Conservation (phyloP, 2,888 invertebrate genomes). For the Metallyticus violacea region DNA sequence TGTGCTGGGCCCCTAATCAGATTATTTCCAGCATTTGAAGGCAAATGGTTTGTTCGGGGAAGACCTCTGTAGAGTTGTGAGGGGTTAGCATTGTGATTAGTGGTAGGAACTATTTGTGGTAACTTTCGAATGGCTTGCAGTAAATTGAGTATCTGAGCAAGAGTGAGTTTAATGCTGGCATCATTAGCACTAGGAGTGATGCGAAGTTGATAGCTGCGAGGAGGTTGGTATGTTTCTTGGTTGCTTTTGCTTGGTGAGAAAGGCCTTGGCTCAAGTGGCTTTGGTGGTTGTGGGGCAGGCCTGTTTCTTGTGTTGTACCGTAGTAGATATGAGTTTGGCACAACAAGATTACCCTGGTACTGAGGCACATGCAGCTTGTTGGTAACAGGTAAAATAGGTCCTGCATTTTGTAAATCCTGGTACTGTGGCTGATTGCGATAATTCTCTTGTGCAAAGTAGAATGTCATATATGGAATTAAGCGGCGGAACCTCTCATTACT, state of each 20-base stretch:
- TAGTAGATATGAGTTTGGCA: background rate
- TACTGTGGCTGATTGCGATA: slow-evolving; percentile 10
- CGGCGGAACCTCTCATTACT: slow-evolving; percentile 65
- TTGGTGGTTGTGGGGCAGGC: background rate
- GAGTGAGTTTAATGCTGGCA: slow-evolving; percentile 47
- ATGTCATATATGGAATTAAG: slow-evolving; percentile 79
- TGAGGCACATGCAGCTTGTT: slow-evolving; percentile 4
- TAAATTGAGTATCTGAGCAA: slow-evolving; percentile 70
- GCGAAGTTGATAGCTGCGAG: slow-evolving; percentile 4
- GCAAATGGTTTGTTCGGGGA: slow-evolving; percentile 71
- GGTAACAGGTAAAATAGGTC: background rate
- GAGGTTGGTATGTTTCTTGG: background rate
- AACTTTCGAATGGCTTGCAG: slow-evolving; percentile 54
- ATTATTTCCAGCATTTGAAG: slow-evolving; percentile 48
- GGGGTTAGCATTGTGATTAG: background rate
- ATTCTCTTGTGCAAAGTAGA: slow-evolving; percentile 56
- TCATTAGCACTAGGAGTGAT: background rate
- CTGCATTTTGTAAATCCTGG: slow-evolving; percentile 9
- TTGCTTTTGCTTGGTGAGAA: background rate
- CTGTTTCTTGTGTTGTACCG: background rate
- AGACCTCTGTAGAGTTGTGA: slow-evolving; percentile 56
- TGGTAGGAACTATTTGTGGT: background rate
- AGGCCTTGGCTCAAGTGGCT: background rate
- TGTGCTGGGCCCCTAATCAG: background rate
- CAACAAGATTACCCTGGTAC: slow-evolving; percentile 19